Evolutionary conservation across 2,888 invertebrate species (phyloP).

Genomic region (Shargacucullia verbasci): DNA sequence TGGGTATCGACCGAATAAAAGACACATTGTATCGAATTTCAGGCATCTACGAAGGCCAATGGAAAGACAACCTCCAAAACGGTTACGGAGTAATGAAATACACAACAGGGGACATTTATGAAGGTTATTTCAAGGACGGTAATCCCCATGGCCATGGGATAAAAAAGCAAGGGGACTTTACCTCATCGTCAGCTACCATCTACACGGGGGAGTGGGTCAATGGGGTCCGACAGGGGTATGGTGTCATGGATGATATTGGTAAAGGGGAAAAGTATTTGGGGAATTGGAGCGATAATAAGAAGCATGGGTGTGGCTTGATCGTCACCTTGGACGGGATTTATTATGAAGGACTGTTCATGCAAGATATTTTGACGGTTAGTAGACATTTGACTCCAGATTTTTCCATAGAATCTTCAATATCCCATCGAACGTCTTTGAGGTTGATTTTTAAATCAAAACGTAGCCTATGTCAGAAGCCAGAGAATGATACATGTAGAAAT

Average conservation of each 20-base stretch:
- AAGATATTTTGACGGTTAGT: constrained; percentile 93
- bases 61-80: constrained; percentile 95
- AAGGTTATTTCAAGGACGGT: constrained; percentile 96
- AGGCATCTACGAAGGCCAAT: constrained; percentile 94
- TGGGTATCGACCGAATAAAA: background rate
- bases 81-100: constrained; percentile 94
- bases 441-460: too few relatives aligned
- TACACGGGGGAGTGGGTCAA: constrained; percentile 97
- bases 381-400: too few relatives aligned
- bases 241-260: constrained; percentile 95
- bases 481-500: too few relatives aligned
- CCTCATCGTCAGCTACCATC: constrained; percentile 92
- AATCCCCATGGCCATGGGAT: constrained; percentile 95
- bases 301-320: constrained; percentile 95
- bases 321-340: constrained; percentile 97
- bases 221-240: constrained; percentile 95
- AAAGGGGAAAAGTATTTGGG: constrained; percentile 97
- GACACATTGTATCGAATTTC: constrained; percentile 56
- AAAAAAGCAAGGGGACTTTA: constrained; percentile 93
- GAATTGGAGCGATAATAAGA: constrained; percentile 95
- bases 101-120: constrained; percentile 94
- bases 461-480: too few relatives aligned
- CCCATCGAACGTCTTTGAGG: too few relatives aligned
- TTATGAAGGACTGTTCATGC: constrained; percentile 95
- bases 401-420: too few relatives aligned